Conservation (phyloP, 2,888 invertebrate genomes). For the Polylopha cassiicola region DNA sequence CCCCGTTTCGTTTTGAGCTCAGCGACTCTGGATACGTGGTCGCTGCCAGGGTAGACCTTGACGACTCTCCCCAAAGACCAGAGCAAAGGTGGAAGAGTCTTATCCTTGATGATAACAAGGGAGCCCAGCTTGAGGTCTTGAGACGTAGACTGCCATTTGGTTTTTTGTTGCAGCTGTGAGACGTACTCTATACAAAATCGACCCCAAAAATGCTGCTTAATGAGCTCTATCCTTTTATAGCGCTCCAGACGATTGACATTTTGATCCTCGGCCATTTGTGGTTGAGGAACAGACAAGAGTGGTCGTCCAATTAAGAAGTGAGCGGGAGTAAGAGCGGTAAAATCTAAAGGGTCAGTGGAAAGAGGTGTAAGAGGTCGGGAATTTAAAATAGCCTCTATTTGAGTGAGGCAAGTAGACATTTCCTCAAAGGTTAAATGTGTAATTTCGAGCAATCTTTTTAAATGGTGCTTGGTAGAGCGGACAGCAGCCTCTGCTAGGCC, state of each 20-base stretch:
- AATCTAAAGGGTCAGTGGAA: conserved; percentile 22
- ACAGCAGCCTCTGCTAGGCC: conserved; percentile 23
- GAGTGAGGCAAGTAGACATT: no score
- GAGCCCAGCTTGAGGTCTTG: conserved; percentile 12
- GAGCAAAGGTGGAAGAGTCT: conserved; percentile 19
- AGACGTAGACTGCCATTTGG: conserved; percentile 11
- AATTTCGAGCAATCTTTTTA: conserved; percentile 12
- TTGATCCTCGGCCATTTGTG: not conserved
- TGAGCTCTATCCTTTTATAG: not conserved
- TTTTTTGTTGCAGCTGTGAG: conserved; percentile 11
- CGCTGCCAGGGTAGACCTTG: no score
- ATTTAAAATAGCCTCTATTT: conserved; percentile 25
- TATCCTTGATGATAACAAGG: conserved; percentile 24
- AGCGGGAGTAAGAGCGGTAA: conserved; percentile 17
- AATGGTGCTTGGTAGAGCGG: conserved; percentile 21
- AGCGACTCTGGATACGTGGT: no score
- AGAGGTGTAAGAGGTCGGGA: conserved; percentile 22
- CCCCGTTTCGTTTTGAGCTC: no score
- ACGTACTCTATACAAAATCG: conserved; percentile 8
- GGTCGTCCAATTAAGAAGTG: conserved; percentile 24
- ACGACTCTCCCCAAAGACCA: no score
- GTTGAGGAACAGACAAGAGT: conserved; percentile 10
- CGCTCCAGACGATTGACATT: not conserved
- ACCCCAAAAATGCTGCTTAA: conserved; percentile 3
- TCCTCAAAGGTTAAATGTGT: no score